phyloP scores from a whole-genome alignment of 1,140 invertebrate species.

The Dendrolimus kikuchii region DNA sequence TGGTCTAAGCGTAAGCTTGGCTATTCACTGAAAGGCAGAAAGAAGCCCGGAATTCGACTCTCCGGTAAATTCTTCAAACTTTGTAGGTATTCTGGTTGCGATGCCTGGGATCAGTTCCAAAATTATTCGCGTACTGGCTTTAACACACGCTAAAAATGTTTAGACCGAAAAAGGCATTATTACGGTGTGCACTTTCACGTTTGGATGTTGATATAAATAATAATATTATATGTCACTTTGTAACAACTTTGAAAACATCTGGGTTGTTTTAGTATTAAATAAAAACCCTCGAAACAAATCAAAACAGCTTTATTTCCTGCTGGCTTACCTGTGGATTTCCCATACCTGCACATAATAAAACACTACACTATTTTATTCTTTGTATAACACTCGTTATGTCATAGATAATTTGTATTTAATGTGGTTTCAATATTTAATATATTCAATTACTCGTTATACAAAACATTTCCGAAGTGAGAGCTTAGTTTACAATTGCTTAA shows the following conservation, averaged over 20 bases:
- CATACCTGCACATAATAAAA: slow-evolving; percentile 49
- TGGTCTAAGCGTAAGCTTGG: too few relatives aligned
- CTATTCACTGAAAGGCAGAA: too few relatives aligned
- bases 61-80: too few relatives aligned
- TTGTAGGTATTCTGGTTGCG: too few relatives aligned
- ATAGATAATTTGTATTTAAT: slow-evolving; percentile 1
- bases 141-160: too few relatives aligned
- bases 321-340: slow-evolving; percentile 52
- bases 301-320: slow-evolving; percentile 67
- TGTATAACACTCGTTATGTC: slow-evolving; percentile 27
- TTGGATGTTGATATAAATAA: too few relatives aligned
- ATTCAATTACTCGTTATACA: slow-evolving; percentile 20
- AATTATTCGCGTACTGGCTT: too few relatives aligned
- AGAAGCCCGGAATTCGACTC: too few relatives aligned
- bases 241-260: neutral
- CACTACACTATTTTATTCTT: slow-evolving; percentile 45
- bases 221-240: neutral
- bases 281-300: slow-evolving; percentile 58
- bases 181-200: too few relatives aligned
- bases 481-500: slow-evolving; percentile 25
- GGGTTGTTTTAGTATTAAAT: slow-evolving; percentile 11
- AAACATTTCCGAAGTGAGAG: slow-evolving; percentile 26
- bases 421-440: slow-evolving; percentile 1
- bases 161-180: too few relatives aligned
- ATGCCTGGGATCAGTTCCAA: too few relatives aligned